Evolutionary conservation across 2,113 vertebrate species (phyloP), one percentile per base, ranked within the genome.

Genomic region (Urocolius indicus): DNA sequence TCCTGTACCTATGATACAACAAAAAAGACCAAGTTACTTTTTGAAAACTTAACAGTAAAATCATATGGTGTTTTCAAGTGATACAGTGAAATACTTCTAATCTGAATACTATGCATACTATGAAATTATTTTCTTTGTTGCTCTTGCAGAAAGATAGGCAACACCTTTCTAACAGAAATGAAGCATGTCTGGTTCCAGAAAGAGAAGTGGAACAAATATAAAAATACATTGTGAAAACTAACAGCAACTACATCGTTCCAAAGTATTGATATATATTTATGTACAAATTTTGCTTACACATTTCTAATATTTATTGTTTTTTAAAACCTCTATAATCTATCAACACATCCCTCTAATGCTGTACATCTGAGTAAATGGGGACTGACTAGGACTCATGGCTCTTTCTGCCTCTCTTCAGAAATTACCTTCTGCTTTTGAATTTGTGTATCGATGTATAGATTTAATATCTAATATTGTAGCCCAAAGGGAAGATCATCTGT

Each of bases 1-100:
- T 99, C 99, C 94, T 98, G 97, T 51, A 98, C 98, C 99, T 99
- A 97, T 26, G 94, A 96, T 12, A 88, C 36, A 97, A 97, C 9
- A 95, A 95, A 96, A 96, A 2, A 62, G 5, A 92, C 20, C 9
- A 74, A 87, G 90, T 76, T 96, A 84, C 41, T 96, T 73, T 58
- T 23, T 77, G 79, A 68, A 86, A 72, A 49, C 20, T 22, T 45
- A 76, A 59, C 13, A 67, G n/a, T 41, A 78, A 87, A 68, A 72
- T 73, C 16, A 57, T 23, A 65, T 5, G 6, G 24, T 24, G 7
- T 67, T 84, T 84, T 67, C n/a, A 84, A 22, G 13, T 57, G 26
- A 51, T 45, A 54, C 2, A 46, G 36, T 3, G 72, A 16, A 84
- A 29, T 84, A 66, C 6, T 81, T 74, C 36, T 13, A 48, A 54